Evolutionary conservation across 1,140 invertebrate genomes (phyloP), one percentile per base, ranked within the genome.

Genomic region (Heliothis virescens): DNA sequence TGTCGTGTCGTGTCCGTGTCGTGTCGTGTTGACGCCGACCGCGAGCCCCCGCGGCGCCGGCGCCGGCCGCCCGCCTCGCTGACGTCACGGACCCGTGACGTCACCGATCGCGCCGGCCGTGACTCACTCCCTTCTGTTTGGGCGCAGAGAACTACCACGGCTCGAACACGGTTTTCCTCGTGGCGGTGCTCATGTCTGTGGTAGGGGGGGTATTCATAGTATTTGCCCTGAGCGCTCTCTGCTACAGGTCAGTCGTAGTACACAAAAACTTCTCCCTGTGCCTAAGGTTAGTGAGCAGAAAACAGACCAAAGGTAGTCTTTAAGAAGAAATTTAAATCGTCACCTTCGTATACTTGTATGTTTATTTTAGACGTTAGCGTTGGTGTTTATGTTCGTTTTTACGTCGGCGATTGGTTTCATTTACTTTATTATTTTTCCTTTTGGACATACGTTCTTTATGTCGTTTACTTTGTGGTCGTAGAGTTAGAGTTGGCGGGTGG

Each of bases 211-310:
- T 99, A 96, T 99, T 99, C 97, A 97, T 99, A 96, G 97, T 99
- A 96, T 99, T 99, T 97, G 98, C 98, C 95, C 97, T 99, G 96
- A 98, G 99, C 97, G 98, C 98, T 96, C 97, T 99, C 96, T 99
- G 99, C 97, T 99, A 99, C 97, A 98, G 98, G 98, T 98, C 97
- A 98, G 98, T 98, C 96, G 98, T 98, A 97, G 98, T 98, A 97
- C 97, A 98, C 98, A 98, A 98, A 98, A 98, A 98, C 97, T 98
- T 98, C 97, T 98, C 97, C 96, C 97, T 98, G 96, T 98, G 97
- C 97, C 97, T 98, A 97, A 98, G 98, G 98, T 98, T 98, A 98
- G 98, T 98, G 97, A 97, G 96, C 96, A 96, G 95, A 96, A 96
- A 96, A 96, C 95, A 96, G 96, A 96, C 95, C 95, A 95, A 96